These are phyloP conservation scores for Alviniconcha strummeri DNA, from an alignment of 2,888 invertebrate species.

Conservation along the genomic window DNA sequence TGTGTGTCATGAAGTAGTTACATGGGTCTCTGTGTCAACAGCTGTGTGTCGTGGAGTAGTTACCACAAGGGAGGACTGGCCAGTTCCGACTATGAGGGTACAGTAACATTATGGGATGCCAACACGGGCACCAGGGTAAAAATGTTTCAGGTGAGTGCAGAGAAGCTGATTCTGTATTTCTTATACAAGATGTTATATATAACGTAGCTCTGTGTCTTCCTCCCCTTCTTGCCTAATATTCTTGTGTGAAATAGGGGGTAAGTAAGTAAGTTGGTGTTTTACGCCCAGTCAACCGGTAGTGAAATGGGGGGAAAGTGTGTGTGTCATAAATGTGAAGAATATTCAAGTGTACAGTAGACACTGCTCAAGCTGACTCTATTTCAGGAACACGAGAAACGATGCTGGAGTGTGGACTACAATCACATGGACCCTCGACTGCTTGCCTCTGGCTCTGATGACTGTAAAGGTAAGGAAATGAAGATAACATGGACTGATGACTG, in stretches of 20 bases:
- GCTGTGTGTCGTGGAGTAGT: conserved; percentile 95
- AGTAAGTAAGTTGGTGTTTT: no score
- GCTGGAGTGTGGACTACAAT: conserved; percentile 97
- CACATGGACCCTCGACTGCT: conserved; percentile 90
- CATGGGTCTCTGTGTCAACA: no score
- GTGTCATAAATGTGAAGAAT: no score
- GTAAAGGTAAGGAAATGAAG: conserved; percentile 77
- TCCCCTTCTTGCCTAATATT: no score
- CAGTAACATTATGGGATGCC: conserved; percentile 94
- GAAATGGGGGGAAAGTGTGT: no score
- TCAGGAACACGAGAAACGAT: conserved; percentile 88
- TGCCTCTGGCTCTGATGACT: conserved; percentile 94
- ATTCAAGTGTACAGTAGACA: no score
- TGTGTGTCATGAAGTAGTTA: no score
- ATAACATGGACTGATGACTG: background rate
- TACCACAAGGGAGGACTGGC: conserved; percentile 91
- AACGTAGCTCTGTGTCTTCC: background rate
- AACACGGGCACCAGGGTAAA: conserved; percentile 79
- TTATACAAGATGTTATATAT: no score
- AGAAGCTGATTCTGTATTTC: no score
- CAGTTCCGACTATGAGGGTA: conserved; percentile 95
- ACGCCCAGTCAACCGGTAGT: no score
- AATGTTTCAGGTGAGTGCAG: conserved; percentile 80
- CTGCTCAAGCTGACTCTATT: background rate
- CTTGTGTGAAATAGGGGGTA: no score